Percentiles rank a stretch among this genome's conserved stretches.
Conservation (phyloP, 2,888 invertebrate species). For the Hypomecis punctinalis region DNA sequence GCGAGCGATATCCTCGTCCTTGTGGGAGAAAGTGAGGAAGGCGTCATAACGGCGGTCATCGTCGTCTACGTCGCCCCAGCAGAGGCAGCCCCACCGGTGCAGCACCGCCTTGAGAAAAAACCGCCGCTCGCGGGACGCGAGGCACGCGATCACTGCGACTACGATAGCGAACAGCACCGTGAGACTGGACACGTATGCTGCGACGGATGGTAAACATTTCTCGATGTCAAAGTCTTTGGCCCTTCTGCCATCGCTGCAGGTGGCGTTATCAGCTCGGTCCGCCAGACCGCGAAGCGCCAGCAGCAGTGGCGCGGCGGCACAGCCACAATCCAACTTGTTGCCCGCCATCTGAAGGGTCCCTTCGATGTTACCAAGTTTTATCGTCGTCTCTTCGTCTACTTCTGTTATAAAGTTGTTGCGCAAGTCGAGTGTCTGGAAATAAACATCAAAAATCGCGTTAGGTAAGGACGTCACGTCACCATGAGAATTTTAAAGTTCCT, state of each 20-base stretch:
- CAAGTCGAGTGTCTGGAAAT: not conserved
- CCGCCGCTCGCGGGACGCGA: not conserved
- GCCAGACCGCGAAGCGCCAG: not conserved
- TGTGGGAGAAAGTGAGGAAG: constrained; percentile 5
- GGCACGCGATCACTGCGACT: not conserved
- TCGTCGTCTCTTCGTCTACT: constrained; percentile 1
- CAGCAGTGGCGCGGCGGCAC: constrained; percentile 1
- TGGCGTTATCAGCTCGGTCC: not conserved
- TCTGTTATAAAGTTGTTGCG: not conserved
- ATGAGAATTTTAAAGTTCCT: too few species aligned
- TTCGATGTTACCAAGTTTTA: not conserved
- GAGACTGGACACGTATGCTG: not conserved
- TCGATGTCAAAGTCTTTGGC: not conserved
- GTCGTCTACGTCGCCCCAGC: not conserved
- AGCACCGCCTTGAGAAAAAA: constrained; percentile 6
- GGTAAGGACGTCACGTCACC: too few species aligned
- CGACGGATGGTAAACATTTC: not conserved
- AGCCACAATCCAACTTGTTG: constrained; percentile 1
- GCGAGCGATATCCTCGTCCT: not conserved
- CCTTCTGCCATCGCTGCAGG: not conserved
- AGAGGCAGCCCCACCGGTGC: not conserved
- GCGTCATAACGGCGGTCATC: constrained; percentile 9
- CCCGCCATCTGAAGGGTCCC: not conserved
- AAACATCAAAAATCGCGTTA: not conserved
- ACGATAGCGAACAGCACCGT: not conserved